These are phyloP conservation scores for Siphonodentalium dalli DNA, from an alignment of 2,888 invertebrate species.

Conservation along the genomic window DNA sequence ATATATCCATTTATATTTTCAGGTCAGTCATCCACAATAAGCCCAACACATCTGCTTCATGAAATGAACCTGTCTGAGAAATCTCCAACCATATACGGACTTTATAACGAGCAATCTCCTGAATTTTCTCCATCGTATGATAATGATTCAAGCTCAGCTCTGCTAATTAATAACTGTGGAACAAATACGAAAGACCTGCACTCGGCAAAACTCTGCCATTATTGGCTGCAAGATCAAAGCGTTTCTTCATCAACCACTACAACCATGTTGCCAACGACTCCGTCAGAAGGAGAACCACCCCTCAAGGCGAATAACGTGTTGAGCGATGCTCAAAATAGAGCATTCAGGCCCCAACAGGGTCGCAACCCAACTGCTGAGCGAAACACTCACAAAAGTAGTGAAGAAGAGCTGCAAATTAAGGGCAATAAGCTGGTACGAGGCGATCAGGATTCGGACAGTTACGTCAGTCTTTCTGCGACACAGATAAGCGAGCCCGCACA, in stretches of 20 bases:
- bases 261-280: slow-evolving; percentile 71
- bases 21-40: too few species aligned
- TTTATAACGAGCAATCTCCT: too few species aligned
- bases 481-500: slow-evolving; percentile 43
- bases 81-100: too few species aligned
- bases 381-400: slow-evolving; percentile 72
- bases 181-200: too few species aligned
- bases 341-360: slow-evolving; percentile 82
- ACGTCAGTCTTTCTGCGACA: slow-evolving; percentile 27
- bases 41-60: too few species aligned
- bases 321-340: slow-evolving; percentile 42
- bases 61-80: too few species aligned
- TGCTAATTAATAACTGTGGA: too few species aligned
- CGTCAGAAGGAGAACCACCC: slow-evolving; percentile 66
- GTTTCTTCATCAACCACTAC: slow-evolving; percentile 71
- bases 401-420: slow-evolving; percentile 69
- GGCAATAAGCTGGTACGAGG: slow-evolving; percentile 39
- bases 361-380: slow-evolving; percentile 83
- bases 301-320: slow-evolving; percentile 50
- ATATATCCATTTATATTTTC: too few species aligned
- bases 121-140: too few species aligned
- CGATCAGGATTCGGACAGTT: slow-evolving; percentile 29
- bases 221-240: too few species aligned
- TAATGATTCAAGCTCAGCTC: too few species aligned
- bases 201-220: too few species aligned